A percentile compares a stretch with the other conserved stretches of the same genome.
phyloP scores from a whole-genome alignment of 1,140 invertebrate genomes.

The roundworm (Caenorhabditis elegans) region DNA sequence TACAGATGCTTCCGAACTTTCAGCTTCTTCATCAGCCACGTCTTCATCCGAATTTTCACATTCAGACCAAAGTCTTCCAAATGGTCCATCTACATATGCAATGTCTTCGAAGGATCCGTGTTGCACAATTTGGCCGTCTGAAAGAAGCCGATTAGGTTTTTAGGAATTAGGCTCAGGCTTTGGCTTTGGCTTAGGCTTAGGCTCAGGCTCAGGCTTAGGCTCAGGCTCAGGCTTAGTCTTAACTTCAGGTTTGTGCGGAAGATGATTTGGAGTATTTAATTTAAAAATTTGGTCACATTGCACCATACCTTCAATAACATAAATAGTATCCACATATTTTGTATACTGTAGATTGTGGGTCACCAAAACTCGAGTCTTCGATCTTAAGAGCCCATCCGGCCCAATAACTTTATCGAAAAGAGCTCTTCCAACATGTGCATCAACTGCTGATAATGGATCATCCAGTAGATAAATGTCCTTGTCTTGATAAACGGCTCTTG shows the following conservation, averaged over 20 bases:
- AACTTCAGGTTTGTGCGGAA: too few relatives aligned
- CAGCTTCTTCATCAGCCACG: background rate
- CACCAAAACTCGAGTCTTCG: constrained; percentile 68
- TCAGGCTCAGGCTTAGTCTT: too few relatives aligned
- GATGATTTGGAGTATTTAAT: too few relatives aligned
- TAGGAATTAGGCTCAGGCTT: too few relatives aligned
- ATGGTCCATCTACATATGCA: background rate
- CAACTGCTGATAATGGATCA: constrained; percentile 70
- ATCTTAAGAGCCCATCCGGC: constrained; percentile 56
- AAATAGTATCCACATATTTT: constrained; percentile 71
- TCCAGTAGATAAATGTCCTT: constrained; percentile 70
- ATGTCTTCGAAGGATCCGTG: background rate
- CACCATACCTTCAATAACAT: constrained; percentile 66
- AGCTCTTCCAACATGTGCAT: constrained; percentile 68
- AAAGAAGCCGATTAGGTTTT: background rate
- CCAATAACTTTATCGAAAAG: constrained; percentile 70
- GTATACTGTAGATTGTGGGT: constrained; percentile 68
- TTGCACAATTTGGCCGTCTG: background rate
- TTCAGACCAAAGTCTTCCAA: background rate
- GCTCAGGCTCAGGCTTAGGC: too few relatives aligned
- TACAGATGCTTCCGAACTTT: background rate
- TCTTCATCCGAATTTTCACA: constrained; percentile 10
- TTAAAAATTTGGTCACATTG: background rate
- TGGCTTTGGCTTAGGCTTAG: too few relatives aligned
- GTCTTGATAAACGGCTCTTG: constrained; percentile 69